Base-by-base conservation (phyloP, 2,797 vertebrate species). In the Sebastes hubbsi region DNA sequence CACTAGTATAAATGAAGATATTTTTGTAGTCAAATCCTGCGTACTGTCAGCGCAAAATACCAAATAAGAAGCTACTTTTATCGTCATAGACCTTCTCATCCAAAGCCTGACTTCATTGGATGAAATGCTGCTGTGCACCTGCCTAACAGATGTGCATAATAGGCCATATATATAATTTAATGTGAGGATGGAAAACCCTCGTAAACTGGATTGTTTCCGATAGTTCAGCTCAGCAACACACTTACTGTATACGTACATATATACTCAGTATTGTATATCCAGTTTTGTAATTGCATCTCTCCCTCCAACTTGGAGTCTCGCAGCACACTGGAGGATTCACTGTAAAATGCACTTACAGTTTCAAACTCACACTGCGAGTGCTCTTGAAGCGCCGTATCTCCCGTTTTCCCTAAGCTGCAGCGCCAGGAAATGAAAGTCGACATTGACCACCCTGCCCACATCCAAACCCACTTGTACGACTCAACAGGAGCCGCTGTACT, bases 361-460 rank as follows among this genome's bases (percentile, higher is more conserved):
- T 83, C 32, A 64, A 77, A 74, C 81, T 80, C 82, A 61, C 82
- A 79, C 78, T 66, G 77, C 25, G 78, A 86, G 77, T 6, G 64
- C 85, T 79, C 77, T 88, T 75, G 27, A 83, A 87, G 78, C 74
- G 2, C 83, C 60, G 29, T 9, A 71, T 75, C 72, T 82, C 52
- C 38, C 10, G 11, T 70, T 82, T 34, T 89, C 89, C 84, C 81
- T 29, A 2, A 87, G 87, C 77, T 54, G 66, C 83, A 75, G 83
- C 70, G 77, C 62, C 79, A 89, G 88, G 85, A 93, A 94, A 94
- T 94, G 85, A 90, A 88, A 92, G 90, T 84, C 74, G 78, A 91
- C 91, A 87, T 88, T 83, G 89, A 94, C 93, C 93, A 92, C 70
- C 86, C 88, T 83, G 86, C 90, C 88, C 86, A 93, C 93, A 90